A percentile compares a stretch with the other conserved stretches of the same genome.
Conservation (phyloP, 2,888 invertebrate genomes). For the Lomographa bimaculata region DNA sequence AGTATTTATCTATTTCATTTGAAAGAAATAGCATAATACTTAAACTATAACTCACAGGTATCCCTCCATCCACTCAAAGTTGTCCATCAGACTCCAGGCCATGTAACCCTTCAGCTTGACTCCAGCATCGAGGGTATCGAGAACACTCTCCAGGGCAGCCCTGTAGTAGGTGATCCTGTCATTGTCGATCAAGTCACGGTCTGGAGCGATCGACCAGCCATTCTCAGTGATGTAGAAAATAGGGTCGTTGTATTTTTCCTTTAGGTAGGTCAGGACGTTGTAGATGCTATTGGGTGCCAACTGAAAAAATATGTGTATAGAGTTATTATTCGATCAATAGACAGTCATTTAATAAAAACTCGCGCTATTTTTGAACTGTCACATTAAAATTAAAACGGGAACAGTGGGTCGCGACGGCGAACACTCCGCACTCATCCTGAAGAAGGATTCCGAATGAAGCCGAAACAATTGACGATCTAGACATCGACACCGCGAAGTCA, state of each 20-base stretch:
- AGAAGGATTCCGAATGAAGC: no score
- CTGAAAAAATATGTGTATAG: no score
- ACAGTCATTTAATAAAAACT: no score
- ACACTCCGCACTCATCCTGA: no score
- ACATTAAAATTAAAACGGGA: no score
- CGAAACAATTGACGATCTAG: no score
- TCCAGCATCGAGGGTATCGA: conserved; percentile 70
- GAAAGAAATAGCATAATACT: no score
- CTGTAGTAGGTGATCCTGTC: conserved; percentile 70
- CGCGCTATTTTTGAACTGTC: no score
- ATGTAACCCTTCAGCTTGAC: conserved; percentile 80
- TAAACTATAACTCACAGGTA: conserved; percentile 75
- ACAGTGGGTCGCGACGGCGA: no score
- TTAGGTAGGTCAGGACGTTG: conserved; percentile 76
- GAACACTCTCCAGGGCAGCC: conserved; percentile 63
- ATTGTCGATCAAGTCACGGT: conserved; percentile 61
- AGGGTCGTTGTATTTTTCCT: conserved; percentile 74
- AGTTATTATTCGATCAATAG: no score
- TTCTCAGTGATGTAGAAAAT: conserved; percentile 85
- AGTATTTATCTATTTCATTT: no score
- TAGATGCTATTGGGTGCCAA: conserved; percentile 83
- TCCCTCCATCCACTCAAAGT: conserved; percentile 85
- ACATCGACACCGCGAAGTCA: no score
- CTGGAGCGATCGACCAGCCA: conserved; percentile 72
- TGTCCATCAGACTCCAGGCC: conserved; percentile 86